Evolutionary conservation across 2,888 invertebrate genomes (phyloP).

Genomic region (Mythimna impura): DNA sequence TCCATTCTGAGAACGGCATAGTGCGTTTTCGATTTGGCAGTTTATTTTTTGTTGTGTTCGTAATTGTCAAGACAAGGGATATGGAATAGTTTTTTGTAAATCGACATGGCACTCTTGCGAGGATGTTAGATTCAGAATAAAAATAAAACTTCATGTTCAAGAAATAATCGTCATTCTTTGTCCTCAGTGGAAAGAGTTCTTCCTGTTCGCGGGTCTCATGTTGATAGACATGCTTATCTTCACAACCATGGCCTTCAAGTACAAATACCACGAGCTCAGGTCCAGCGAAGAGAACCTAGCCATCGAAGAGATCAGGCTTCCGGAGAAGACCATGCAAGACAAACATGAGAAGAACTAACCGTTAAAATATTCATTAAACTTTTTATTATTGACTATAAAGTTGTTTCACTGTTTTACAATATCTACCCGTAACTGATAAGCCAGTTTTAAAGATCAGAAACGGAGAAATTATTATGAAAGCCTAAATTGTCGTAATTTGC

Average conservation of each 20-base stretch:
- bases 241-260: constrained; percentile 94
- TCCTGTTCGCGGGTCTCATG: constrained; percentile 97
- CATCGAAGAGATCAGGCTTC: constrained; percentile 80
- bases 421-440: too few relatives aligned
- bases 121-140: too few relatives aligned
- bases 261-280: constrained; percentile 92
- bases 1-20: not conserved
- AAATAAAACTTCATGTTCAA: too few relatives aligned
- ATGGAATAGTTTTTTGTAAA: too few relatives aligned
- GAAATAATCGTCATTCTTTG: constrained; percentile 6
- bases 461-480: too few relatives aligned
- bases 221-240: constrained; percentile 95
- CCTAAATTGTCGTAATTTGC: too few relatives aligned
- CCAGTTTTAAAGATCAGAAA: too few relatives aligned
- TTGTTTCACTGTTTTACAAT: constrained; percentile 7
- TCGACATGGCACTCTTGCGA: too few relatives aligned
- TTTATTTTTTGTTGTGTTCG: too few relatives aligned
- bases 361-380: constrained; percentile 57
- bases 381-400: constrained; percentile 50
- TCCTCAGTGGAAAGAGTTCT: constrained; percentile 95
- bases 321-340: constrained; percentile 71
- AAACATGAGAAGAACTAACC: constrained; percentile 53
- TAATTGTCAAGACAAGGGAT: too few relatives aligned
- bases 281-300: constrained; percentile 79
- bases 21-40: not conserved